Conservation (phyloP, 2,888 invertebrate species). For the Pseudococcus viburni region DNA sequence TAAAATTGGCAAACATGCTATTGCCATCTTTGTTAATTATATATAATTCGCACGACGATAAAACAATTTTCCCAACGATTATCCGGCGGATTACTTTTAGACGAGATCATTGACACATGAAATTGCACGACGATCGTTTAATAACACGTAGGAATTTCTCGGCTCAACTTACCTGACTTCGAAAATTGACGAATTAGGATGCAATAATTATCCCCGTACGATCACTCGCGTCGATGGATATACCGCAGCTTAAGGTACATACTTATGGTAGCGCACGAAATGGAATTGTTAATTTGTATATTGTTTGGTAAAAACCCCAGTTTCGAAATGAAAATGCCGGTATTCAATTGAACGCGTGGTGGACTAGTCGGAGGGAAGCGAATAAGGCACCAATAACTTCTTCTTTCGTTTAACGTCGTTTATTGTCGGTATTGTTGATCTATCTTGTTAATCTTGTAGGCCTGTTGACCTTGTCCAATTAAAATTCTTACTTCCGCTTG, state of each 20-base stretch:
- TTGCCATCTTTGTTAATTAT: background rate
- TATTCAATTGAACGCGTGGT: conserved; percentile 19
- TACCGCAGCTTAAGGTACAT: background rate
- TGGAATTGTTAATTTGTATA: background rate
- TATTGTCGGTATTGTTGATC: conserved; percentile 26
- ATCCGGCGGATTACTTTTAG: background rate
- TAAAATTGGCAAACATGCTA: background rate
- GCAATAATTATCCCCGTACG: background rate
- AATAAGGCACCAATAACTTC: conserved; percentile 44
- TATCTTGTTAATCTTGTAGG: conserved; percentile 42
- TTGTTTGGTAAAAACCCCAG: conserved; percentile 4
- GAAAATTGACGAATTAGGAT: background rate
- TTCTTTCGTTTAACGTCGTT: conserved; percentile 33
- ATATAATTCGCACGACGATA: background rate
- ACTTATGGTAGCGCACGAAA: background rate
- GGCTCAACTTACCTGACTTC: background rate
- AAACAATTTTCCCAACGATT: background rate
- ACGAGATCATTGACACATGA: background rate
- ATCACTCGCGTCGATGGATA: conserved; percentile 34
- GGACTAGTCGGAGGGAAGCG: conserved; percentile 22
- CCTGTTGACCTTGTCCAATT: conserved; percentile 56
- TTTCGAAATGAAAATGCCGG: conserved; percentile 28
- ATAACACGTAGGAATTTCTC: background rate
- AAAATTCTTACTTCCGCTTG: conserved; percentile 26
- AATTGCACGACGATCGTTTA: background rate